Base-by-base conservation (phyloP, 2,113 vertebrate genomes). In the Dendrocopos noguchii region DNA sequence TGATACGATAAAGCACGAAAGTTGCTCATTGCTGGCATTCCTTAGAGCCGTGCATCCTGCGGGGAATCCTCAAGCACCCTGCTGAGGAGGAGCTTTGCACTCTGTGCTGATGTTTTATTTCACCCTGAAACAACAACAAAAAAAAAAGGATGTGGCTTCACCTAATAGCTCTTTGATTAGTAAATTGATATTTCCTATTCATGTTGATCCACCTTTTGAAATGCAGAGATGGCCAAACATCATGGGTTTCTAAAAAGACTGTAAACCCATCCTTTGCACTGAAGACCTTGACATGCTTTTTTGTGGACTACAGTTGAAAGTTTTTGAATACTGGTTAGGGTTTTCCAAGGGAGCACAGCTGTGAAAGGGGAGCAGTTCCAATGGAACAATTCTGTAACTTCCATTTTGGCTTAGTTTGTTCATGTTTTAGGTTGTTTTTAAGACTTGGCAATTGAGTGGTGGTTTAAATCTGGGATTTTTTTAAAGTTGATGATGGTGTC, bases 51-150 rank as follows among this genome's bases (percentile, higher is more conserved):
- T 73, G 16, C 24, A 31, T 85, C 52, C 59, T 28, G 12, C 0
- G 2, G 77, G 50, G 20, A 67, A 7, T 28, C 9, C 34, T 52
- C 42, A 6, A 34, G 24, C 4, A 3, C 36, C 39, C 39, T 56
- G 1, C 46, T 0, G 6, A 46, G 52, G 22, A 76, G 27, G 3
- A 1, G 0, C 39, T 68, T 36, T 1, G 0, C 7, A 2, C 24
- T 64, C 28, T 57, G 67, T 57, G 4, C 67, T 28, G n/a, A 5
- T 10, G 14, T 47, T 67, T 33, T 12, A 31, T 80, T 72, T 75
- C 20, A 42, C 12, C 7, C 1, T 6, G 1, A n/a, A 46, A 7
- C 5, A 5, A 24, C 34, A 46, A 7, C 5, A 5, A 24, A 24
- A 13, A 4, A 39, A 61, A 28, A 44, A 63, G 20, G 50, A 52